Evolutionary conservation across 1,140 invertebrate genomes (phyloP), one percentile per base, ranked within the genome.

Genomic region (Agrypnia vestita): DNA sequence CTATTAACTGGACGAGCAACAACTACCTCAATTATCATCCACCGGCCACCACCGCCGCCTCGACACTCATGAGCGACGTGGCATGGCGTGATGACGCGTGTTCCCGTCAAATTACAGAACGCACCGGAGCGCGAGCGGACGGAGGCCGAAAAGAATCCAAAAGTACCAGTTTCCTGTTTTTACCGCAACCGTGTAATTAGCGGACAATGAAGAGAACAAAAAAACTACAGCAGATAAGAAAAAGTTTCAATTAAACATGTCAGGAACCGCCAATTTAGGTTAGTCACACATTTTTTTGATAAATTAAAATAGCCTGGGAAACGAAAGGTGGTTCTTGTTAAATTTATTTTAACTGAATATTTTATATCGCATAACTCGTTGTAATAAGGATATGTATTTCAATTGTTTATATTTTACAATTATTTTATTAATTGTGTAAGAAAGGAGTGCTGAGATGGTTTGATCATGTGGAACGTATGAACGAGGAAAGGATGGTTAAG

Each of bases 171-270:
- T 79, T 79, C 78, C 78, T 79, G 78, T 61, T 73, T 79, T 67
- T 53, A 64, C 59, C 61, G 78, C 49, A 59, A 25, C 78, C 35
- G 17, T 80, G 61, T 80, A 80, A 80, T 80, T 80, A 80, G 25
- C 12, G 25, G 47, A 80, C 78, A 80, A 80, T 80, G 72, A 53
- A 49, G 49, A 43, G 56, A 43, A 56, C 49, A 76, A 49, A 44
- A n/a, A 44, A 55, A 55, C 21, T 53, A 15, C 21, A 17, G 43
- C 47, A 35, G 17, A 46, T 13, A 15, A 71, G 17, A 72, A 80
- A 74, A 80, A 73, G 72, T 43, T 53, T 74, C 78, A 80, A 80
- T 80, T 80, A 80, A 80, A 80, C 46, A 25, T 44, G 59, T 78
- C 77, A 56, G 21, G 46, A 69, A 44, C 71, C 61, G 73, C 78